Evolutionary conservation across 2,113 vertebrate species (phyloP), one percentile per base, ranked within the genome.

Genomic region (Sebastes schlegelii): DNA sequence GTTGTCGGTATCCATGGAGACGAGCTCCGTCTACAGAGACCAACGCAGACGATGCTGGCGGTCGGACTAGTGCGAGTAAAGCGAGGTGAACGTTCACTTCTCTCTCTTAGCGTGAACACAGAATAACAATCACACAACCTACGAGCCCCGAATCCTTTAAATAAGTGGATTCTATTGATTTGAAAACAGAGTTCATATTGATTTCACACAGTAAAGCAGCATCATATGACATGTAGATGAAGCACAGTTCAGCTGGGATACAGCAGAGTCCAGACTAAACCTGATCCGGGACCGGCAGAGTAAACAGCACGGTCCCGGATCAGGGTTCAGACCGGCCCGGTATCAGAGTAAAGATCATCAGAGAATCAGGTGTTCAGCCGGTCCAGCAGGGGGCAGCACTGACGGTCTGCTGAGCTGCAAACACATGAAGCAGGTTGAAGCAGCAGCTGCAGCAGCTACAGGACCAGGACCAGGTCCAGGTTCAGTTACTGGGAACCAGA

Each of bases 401-500:
- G 26, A 55, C 34, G 7, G 55, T 9, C 34, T 54, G 21, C 49
- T 72, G 46, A 40, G 49, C 51, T 48, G 19, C 12, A 46, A 71
- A 63, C 74, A 63, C 74, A 78, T 0, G 17, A 67, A 83, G 73
- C 66, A 70, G n/a, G 48, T 55, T 23, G 42, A 82, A 66, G 52
- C 74, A 60, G 67, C 60, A 60, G 65, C 65, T 73, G 64, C 5
- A 4, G 10, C 60, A 12, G n/a, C 42, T n/a, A 3, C 57, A 40
- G 65, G 58, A 11, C 11, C 55, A 23, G 69, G 12, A 14, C 10
- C 51, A 26, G 60, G 61, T 5, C 10, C 60, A 9, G 64, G 42
- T 11, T 85, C 79, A 88, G 65, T 67, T 42, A 55, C 0, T 67
- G 65, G 86, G 86, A 5, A 88, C 71, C 72, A 85, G 70, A 52